Evolutionary conservation across 2,113 vertebrate genomes (phyloP), one percentile per base, ranked within the genome.

Genomic region (Pipra filicauda): DNA sequence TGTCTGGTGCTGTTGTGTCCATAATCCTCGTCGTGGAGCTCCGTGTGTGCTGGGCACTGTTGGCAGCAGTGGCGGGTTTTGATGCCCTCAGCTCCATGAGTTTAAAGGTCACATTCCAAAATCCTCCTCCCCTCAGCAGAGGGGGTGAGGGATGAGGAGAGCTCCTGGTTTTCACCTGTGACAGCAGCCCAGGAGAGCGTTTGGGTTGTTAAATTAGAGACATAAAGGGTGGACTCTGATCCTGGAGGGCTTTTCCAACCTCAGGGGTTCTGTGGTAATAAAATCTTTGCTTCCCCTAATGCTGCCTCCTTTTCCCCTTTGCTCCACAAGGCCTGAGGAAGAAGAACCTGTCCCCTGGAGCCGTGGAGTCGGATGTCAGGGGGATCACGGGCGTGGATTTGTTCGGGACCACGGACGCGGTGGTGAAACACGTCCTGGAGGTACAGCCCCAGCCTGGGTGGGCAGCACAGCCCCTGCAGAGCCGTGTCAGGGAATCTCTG

Each of bases 391-490:
- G 99, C 1, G 99, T 99, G 15, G 99, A 99, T 93, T 96, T 99
- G 54, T 99, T 99, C 28, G 99, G 99, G 17, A 99, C 98, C 1
- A 99, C 99, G 0, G 99, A 99, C 44, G 99, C 99, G 0, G 99
- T 99, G 27, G 99, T 99, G 82, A 99, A 99, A 91, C 99, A 99
- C 3, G 99, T 99, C 3, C 98, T 99, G 1, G 99, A 99, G 99
- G 99, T 99, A 97, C 55, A 7, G 59, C 27, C 33, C 27, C 30
- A n/a, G 6, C 19, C 31, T 15, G 19, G 20, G 59, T 23, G 46
- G 9, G 33, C 27, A 3, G 33, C 9, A 4, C 35, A 15, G 15
- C 19, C 52, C 27, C 10, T 35, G 41, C 18, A n/a, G 12, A 23
- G 9, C 5, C n/a, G 13, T 21, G 55, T 2, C 17, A 21, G 13